Evolutionary conservation across 2,113 vertebrate genomes (phyloP), one percentile per base, ranked within the genome.

Genomic region (Triplophysa rosa): DNA sequence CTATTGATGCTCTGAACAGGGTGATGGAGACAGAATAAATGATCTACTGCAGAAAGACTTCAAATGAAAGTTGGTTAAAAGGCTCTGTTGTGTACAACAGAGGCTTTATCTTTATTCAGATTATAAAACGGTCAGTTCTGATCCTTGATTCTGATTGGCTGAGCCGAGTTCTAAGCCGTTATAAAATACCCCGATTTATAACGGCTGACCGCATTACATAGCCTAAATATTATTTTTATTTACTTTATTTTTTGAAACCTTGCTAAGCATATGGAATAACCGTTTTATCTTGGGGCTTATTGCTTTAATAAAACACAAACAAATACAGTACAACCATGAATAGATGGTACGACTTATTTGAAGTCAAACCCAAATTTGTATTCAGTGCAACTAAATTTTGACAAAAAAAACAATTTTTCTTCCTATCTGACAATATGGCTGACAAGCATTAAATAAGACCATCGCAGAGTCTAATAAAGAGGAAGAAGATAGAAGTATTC

Each of bases 1-100:
- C 74, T 52, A 77, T 77, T 77, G 33, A 77, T 21, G 8, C 42
- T 54, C 23, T 63, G 72, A 75, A 75, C 63, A 6, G 37, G 24
- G 10, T 12, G 59, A 64, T 21, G 17, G 45, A 65, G 33, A 77
- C 70, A 24, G 45, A 52, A 54, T 76, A 62, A 63, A 74, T 45
- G 19, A 21, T n/a, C 19, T n/a, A 9, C 56, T 45, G 21, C n/a
- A 26, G 3, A 58, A 52, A 26, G 47, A 29, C 49, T 17, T 19
- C 6, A 40, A 71, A 26, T 10, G 37, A 10, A 75, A 65, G 23
- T 21, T 16, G 24, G 11, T 33, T 16, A 54, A 76, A 76, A 52
- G 4, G 42, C 61, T 37, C 1, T 52, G 64, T 65, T 29, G 45
- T 9, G 24, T 29, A 5, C 10, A 26, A 29, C 23, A 64, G 14